Conservation (phyloP, 2,797 vertebrate genomes). For the Acipenser ruthenus region DNA sequence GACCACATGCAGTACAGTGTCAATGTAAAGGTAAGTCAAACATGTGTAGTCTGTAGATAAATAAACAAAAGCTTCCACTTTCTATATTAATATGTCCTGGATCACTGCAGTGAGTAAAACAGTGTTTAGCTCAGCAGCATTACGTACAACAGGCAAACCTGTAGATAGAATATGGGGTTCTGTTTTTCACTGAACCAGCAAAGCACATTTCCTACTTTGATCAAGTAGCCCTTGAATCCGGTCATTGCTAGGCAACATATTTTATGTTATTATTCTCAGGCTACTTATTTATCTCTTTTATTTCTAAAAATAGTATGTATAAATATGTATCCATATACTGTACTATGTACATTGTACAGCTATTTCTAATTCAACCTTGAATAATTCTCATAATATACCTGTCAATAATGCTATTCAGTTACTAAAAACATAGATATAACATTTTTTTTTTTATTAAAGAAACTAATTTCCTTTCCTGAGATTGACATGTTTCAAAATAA, state of each 20-base stretch:
- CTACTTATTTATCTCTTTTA: slow-evolving; percentile 3
- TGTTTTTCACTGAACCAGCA: slow-evolving; percentile 8
- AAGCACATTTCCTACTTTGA: slow-evolving; percentile 15
- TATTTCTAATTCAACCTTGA: no score
- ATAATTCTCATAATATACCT: no score
- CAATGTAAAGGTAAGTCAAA: background rate
- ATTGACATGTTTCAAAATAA: no score
- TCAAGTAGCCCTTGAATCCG: slow-evolving; percentile 5
- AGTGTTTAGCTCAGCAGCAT: slow-evolving; percentile 3
- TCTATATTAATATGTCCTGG: slow-evolving; percentile 3
- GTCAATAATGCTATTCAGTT: no score
- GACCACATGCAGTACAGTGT: background rate
- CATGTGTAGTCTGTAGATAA: background rate
- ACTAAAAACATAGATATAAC: no score
- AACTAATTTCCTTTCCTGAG: no score
- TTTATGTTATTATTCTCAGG: background rate
- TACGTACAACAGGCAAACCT: slow-evolving; percentile 3
- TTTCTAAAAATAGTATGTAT: background rate
- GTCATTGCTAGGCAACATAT: slow-evolving; percentile 6
- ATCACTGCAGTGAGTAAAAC: slow-evolving; percentile 13
- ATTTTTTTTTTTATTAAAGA: no score
- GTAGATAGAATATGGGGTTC: background rate
- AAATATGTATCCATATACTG: background rate
- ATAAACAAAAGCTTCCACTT: slow-evolving; percentile 7
- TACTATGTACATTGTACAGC: no score